phyloP scores from a whole-genome alignment of 2,888 invertebrate genomes.

The Acronicta leporina region DNA sequence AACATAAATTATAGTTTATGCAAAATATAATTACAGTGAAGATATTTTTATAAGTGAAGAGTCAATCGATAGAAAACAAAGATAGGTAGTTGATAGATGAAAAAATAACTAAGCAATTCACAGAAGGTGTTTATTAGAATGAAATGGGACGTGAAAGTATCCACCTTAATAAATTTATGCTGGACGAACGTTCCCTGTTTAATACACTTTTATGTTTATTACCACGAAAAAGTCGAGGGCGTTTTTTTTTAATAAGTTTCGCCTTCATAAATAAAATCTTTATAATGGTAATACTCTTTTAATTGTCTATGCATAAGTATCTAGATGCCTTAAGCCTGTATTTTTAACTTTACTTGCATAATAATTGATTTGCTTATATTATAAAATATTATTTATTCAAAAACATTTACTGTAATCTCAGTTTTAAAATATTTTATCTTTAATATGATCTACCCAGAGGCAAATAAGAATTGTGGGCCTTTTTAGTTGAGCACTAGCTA shows the following conservation, averaged over 20 bases:
- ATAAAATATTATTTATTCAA: conserved; percentile 19
- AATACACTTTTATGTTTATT: conserved; percentile 16
- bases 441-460: conserved; percentile 37
- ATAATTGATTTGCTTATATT: conserved; percentile 17
- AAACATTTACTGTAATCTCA: conserved; percentile 12
- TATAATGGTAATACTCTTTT: conserved; percentile 23
- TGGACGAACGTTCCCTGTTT: conserved; percentile 13
- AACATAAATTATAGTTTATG: no score
- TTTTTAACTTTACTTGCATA: conserved; percentile 19
- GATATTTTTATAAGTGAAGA: no score
- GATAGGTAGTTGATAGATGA: no score
- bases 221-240: conserved; percentile 9
- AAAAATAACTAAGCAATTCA: no score
- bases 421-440: conserved; percentile 37
- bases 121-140: no score
- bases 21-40: no score
- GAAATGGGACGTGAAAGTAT: no score
- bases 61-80: no score
- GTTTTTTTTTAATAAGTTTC: conserved; percentile 29
- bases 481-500: conserved; percentile 45
- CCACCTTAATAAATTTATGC: conserved; percentile 14
- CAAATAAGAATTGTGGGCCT: conserved; percentile 31
- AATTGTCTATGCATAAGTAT: conserved; percentile 7
- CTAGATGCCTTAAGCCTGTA: conserved; percentile 15
- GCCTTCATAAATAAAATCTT: conserved; percentile 25